Evolutionary conservation across 1,140 invertebrate species (phyloP), one percentile per base, ranked within the genome.

Genomic region (Micrasema longulum): DNA sequence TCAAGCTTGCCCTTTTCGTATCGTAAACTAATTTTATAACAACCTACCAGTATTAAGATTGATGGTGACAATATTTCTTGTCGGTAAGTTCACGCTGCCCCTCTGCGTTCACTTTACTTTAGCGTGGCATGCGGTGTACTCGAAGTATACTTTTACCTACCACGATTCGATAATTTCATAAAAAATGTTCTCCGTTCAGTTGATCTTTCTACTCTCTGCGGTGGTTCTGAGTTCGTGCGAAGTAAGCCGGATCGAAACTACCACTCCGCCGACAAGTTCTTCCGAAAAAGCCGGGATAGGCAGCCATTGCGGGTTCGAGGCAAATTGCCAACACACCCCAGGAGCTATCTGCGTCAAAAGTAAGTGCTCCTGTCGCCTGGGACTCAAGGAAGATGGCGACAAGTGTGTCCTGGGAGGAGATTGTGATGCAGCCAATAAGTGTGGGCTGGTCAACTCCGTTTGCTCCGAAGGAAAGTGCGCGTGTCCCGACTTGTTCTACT

Each of bases 321-420:
- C 55, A n/a, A 60, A 62, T 22, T 62, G 57, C 7, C 3, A 7
- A 14, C 38, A 62, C 36, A 20, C 43, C 36, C 16, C 10, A 7
- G 57, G 57, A n/a, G 23, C 18, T 3, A 20, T 11, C 1, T 62
- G 57, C 16, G n/a, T 43, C 7, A 1, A 9, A 9, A 10, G 23
- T 2, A 41, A 43, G 14, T 62, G 57, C 20, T 12, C n/a, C 10
- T 62, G 57, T 12, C 2, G 41, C 3, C 12, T 20, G 1, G 38
- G 57, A 18, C 16, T 62, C 2, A 3, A 20, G 5, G 36, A 62
- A 12, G 36, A 62, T 10, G 38, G 20, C n/a, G 36, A 20, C 5
- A 11, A 3, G 10, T 62, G 57, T n/a, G 35, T 62, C 0, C n/a
- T 45, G 14, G 57, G 57, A 20, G 57, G 57, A 43, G 6, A 4